phyloP scores from a whole-genome alignment of 37 sponge, comb jelly and placozoan species.

The Sycon ciliatum region DNA sequence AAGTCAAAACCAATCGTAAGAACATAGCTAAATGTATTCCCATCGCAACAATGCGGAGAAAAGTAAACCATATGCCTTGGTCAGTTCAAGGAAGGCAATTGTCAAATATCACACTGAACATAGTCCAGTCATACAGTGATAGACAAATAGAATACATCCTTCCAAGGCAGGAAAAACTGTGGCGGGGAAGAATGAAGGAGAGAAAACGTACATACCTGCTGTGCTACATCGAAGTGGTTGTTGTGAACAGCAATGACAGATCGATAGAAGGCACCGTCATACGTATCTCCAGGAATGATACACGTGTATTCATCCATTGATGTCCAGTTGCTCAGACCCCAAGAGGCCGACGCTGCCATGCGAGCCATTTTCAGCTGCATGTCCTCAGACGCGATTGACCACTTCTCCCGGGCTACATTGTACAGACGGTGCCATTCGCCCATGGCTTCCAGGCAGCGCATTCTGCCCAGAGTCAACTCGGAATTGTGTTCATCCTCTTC shows the following conservation, averaged over 20 bases:
- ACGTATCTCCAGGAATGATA: slow-evolving; percentile 50
- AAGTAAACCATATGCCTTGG: neutral
- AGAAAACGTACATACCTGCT: slow-evolving; percentile 39
- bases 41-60: neutral
- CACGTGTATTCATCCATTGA: slow-evolving; percentile 67
- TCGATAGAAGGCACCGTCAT: slow-evolving; percentile 71
- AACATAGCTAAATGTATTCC: too few relatives aligned
- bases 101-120: too few relatives aligned
- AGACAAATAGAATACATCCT: too few relatives aligned
- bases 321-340: slow-evolving; percentile 87
- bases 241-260: slow-evolving; percentile 64
- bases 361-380: slow-evolving; percentile 69
- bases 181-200: neutral
- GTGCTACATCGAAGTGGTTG: slow-evolving; percentile 42
- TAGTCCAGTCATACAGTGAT: too few relatives aligned
- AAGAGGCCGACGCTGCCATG: slow-evolving; percentile 83
- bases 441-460: slow-evolving; percentile 87
- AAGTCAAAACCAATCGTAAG: too few relatives aligned
- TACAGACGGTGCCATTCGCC: slow-evolving; percentile 81
- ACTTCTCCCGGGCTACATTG: slow-evolving; percentile 56
- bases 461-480: slow-evolving; percentile 65
- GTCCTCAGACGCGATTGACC: slow-evolving; percentile 63
- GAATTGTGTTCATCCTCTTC: slow-evolving; percentile 53
- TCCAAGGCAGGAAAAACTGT: too few relatives aligned
- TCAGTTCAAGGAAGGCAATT: too few relatives aligned